Conservation (phyloP, 2,888 invertebrate genomes). For the Pristionchus mayeri region DNA sequence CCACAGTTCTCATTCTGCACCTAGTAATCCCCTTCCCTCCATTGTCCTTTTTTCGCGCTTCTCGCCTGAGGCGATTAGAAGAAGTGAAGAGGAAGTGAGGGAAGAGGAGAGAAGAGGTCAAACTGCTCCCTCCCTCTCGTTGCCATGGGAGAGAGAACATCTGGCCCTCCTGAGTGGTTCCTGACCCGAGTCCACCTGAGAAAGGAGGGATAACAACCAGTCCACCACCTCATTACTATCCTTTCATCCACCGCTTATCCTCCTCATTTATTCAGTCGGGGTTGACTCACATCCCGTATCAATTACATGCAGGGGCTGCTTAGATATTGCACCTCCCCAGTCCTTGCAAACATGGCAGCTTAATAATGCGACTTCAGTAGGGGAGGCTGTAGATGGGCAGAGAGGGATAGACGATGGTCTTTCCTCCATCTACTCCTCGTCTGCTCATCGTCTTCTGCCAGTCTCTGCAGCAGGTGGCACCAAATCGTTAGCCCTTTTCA, state of each 20-base stretch:
- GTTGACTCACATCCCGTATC: not conserved
- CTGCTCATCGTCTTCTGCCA: not conserved
- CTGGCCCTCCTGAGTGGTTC: not conserved
- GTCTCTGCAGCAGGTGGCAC: constrained; percentile 16
- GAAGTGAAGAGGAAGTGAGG: not conserved
- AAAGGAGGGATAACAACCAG: not conserved
- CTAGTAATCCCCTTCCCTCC: constrained; percentile 26
- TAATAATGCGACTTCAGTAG: too few relatives aligned
- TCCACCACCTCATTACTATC: not conserved
- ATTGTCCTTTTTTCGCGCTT: not conserved
- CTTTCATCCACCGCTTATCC: not conserved
- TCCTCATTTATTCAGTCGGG: not conserved
- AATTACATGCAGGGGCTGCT: too few relatives aligned
- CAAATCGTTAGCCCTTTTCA: constrained; percentile 20
- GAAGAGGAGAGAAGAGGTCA: not conserved
- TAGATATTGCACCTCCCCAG: too few relatives aligned
- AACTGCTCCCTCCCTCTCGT: not conserved
- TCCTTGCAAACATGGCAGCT: too few relatives aligned
- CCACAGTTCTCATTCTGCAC: not conserved
- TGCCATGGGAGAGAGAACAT: constrained; percentile 14
- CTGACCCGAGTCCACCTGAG: constrained; percentile 19
- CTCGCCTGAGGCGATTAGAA: constrained; percentile 30
- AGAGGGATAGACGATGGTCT: too few relatives aligned
- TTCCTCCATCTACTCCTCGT: too few relatives aligned
- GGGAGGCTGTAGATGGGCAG: too few relatives aligned